Evolutionary conservation across 1,140 invertebrate species (phyloP), one percentile per base, ranked within the genome.

Genomic region (Penaeus japonicus): DNA sequence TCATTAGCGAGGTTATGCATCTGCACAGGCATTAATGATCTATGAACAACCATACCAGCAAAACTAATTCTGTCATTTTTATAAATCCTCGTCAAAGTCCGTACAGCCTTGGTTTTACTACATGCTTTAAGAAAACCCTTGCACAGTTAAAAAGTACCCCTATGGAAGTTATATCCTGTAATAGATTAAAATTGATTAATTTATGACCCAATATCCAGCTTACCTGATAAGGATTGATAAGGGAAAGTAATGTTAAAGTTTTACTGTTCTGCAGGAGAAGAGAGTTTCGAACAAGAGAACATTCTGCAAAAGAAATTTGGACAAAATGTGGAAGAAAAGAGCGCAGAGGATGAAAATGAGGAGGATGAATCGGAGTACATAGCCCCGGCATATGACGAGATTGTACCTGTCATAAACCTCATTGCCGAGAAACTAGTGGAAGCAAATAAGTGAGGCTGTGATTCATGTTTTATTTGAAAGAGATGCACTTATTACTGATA

Each of bases 361-460:
- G 75, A 85, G 3, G 59, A 84, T 10, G 89, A 84, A 7, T 22
- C 17, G 17, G 88, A 89, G 18, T 89, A 80, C 59, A 85, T 89
- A 20, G 88, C 88, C 24, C 85, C 89, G 70, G 89, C 90, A 15
- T 75, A 96, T 92, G 97, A 97, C 92, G 97, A 98, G 93, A 95
- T 96, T 0, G 95, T 98, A 89, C 96, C 96, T 0, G 96, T 98
- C 80, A 95, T 98, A 92, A 96, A 97, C 90, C 98, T 97, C 91
- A 95, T 98, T 73, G 97, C 96, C 92, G 96, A 96, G 90, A 95
- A 96, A 91, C 92, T 98, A 17, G 95, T 96, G 84, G 96, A 97
- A 92, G 95, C 95, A 24, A 96, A 96, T 93, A 94, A 94, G 96
- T 96, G 93, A 93, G 93, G 93, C 78, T 79, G 18, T 32, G 81